Percentiles rank a stretch among this genome's conserved stretches.
phyloP scores from a whole-genome alignment of 2,888 invertebrate species.

The Hoplodrina blanda region DNA sequence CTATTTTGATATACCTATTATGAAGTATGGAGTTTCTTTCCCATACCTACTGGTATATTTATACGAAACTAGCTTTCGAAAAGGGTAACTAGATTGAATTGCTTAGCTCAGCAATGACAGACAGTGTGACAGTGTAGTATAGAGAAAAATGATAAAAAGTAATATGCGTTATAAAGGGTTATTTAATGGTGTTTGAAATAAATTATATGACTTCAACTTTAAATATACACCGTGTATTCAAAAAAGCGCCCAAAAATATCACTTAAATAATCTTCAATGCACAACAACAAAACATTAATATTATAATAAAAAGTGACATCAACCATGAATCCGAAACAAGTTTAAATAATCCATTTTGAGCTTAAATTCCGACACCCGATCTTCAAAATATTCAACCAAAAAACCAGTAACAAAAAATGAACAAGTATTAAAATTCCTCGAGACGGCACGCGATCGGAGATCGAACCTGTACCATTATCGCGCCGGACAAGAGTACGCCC shows the following conservation, averaged over 20 bases:
- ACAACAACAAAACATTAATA: slow-evolving; percentile 7
- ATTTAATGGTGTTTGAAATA: no score
- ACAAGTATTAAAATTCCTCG: slow-evolving; percentile 77
- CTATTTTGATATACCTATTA: no score
- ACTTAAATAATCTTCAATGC: background rate
- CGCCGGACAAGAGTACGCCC: slow-evolving; percentile 77
- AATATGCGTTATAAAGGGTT: no score
- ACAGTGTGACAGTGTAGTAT: no score
- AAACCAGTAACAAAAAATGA: slow-evolving; percentile 65
- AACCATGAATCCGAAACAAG: slow-evolving; percentile 20
- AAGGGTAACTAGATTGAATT: no score
- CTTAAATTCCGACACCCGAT: slow-evolving; percentile 66
- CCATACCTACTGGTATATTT: no score
- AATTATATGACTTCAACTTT: no score
- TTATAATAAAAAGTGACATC: slow-evolving; percentile 11
- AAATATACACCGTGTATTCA: background rate
- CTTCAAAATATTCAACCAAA: slow-evolving; percentile 58
- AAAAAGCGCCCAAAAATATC: background rate
- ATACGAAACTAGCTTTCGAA: no score
- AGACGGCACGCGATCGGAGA: slow-evolving; percentile 85
- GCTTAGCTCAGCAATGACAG: no score
- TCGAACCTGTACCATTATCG: slow-evolving; percentile 84
- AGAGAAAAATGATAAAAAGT: no score
- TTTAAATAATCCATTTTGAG: slow-evolving; percentile 50
- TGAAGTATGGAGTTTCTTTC: no score